phyloP scores from a whole-genome alignment of 2,797 vertebrate species.

The Botia kubotai region DNA sequence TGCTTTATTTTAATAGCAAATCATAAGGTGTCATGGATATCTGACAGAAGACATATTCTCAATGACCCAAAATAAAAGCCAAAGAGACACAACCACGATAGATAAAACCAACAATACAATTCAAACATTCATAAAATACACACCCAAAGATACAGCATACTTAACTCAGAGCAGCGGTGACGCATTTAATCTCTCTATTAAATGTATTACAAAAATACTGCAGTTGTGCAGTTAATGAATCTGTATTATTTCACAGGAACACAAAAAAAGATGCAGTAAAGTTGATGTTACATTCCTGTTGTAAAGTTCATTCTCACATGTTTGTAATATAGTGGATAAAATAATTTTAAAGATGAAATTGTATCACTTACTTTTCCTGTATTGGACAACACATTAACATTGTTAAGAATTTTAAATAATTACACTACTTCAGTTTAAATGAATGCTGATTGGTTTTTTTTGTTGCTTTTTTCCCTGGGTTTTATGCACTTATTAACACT shows the following conservation, averaged over 20 bases:
- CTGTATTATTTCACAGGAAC: neutral
- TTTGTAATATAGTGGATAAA: no score
- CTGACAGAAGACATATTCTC: neutral
- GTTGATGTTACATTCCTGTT: neutral
- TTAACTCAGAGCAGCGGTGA: neutral
- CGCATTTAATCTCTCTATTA: neutral
- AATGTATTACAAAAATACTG: neutral
- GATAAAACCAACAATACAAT: neutral
- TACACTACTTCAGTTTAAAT: neutral
- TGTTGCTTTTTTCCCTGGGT: no score
- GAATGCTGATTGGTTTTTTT: no score
- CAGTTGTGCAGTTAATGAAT: neutral
- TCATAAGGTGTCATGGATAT: conserved; percentile 21
- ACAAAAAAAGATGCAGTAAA: neutral
- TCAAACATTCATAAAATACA: neutral
- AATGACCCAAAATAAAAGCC: neutral
- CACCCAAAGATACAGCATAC: neutral
- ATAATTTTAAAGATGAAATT: no score
- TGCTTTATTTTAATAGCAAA: conserved; percentile 49
- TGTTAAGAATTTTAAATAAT: neutral
- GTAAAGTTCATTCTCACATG: neutral
- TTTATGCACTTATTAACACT: no score
- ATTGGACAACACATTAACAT: no score
- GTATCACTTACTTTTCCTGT: no score
- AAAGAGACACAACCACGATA: neutral